Conservation (phyloP, 2,797 vertebrate genomes). For the Taenioides sp. region DNA sequence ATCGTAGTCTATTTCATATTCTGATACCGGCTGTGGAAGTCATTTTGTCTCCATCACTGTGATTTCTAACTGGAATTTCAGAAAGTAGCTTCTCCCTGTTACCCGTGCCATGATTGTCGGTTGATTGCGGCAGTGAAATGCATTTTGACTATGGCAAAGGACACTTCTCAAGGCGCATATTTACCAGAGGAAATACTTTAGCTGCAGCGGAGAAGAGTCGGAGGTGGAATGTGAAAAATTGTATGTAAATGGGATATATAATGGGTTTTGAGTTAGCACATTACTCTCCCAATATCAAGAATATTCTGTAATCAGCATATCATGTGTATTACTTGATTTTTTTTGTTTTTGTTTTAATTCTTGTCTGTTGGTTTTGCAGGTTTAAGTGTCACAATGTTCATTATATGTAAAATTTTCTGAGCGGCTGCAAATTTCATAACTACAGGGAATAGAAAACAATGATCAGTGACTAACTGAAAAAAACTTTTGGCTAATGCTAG, state of each 20-base stretch:
- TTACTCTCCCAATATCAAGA: too few species aligned
- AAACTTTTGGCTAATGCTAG: too few species aligned
- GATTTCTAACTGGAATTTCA: constrained; percentile 16
- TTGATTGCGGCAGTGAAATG: constrained; percentile 26
- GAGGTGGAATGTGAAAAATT: background rate
- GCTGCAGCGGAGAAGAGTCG: too few species aligned
- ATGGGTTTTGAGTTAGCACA: background rate
- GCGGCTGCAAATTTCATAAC: too few species aligned
- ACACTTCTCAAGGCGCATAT: constrained; percentile 9
- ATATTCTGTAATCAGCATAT: too few species aligned
- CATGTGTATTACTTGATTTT: background rate
- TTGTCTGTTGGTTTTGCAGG: too few species aligned
- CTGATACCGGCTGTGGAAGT: background rate
- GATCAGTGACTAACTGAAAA: too few species aligned
- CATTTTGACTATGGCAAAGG: constrained; percentile 3
- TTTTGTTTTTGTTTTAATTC: background rate
- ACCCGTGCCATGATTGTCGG: background rate
- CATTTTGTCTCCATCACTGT: constrained; percentile 10
- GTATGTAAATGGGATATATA: background rate
- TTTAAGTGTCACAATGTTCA: too few species aligned
- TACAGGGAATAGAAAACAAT: too few species aligned
- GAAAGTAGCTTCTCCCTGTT: constrained; percentile 8
- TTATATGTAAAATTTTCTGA: too few species aligned
- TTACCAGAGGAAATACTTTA: constrained; percentile 5
- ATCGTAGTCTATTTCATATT: constrained; percentile 3